Evolutionary conservation across 2,888 invertebrate species (phyloP).

Genomic region (Zele albiditarsus): DNA sequence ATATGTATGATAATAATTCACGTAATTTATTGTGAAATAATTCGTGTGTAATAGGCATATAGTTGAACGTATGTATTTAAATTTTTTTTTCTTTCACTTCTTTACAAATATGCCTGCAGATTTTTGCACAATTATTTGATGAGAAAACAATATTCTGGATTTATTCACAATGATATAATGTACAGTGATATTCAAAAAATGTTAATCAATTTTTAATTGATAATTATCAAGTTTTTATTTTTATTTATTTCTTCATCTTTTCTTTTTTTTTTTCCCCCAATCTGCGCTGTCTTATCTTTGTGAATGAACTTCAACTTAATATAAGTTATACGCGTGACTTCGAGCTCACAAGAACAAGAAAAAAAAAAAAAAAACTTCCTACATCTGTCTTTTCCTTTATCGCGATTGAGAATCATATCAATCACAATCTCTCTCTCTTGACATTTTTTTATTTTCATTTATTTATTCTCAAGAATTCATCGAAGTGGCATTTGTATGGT

Average conservation of each 20-base stretch:
- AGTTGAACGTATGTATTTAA: neutral
- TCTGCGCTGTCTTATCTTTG: neutral
- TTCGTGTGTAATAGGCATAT: neutral
- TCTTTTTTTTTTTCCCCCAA: neutral
- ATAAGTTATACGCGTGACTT: neutral
- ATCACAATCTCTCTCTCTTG: neutral
- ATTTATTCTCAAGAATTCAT: neutral
- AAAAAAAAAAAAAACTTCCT: neutral
- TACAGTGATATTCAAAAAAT: neutral
- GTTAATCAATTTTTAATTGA: neutral
- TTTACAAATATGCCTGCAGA: neutral
- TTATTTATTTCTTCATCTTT: neutral
- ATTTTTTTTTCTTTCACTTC: neutral
- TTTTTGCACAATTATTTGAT: neutral
- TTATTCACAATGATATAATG: neutral
- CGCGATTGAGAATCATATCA: neutral
- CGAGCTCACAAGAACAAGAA: too few species aligned
- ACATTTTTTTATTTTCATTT: neutral
- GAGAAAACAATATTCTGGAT: neutral
- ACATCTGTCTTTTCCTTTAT: neutral
- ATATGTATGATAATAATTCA: neutral
- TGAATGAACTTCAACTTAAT: neutral
- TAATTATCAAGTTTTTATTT: neutral
- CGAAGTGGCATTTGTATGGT: neutral
- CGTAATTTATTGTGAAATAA: constrained; percentile 14